Base-by-base conservation (phyloP, 92 coral and sea anemone genomes). In the Paragorgia papillata region DNA sequence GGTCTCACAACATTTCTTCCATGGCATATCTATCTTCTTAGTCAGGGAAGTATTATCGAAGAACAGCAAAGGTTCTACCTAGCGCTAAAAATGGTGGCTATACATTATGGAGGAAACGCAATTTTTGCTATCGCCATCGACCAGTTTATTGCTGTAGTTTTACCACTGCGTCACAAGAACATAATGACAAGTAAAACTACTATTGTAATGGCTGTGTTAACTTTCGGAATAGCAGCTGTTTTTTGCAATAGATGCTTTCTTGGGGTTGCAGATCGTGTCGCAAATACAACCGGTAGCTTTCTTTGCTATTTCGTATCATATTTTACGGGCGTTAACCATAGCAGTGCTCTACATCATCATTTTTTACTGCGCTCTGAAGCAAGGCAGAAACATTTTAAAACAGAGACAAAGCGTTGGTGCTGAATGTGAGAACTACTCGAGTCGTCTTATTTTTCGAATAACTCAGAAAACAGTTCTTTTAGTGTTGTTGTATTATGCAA, bases 401-500 rank as follows among this genome's bases (percentile, higher is more conserved):
- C 53, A 57, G 75, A 54, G 59, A 40, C 34, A 29, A 24, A 57
- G 14, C 17, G 13, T 27, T 0, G 25, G 50, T 26, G 29, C 35
- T 17, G 58, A 28, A 44, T 14, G 58, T 21, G 75, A 68, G 34
- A 29, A 49, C 0, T 26, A 30, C 19, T 57, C 58, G 9, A 14
- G 24, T 33, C 75, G 59, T n/a, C 29, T 68, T 20, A 25, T 25
- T 33, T 20, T 68, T n/a, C 44, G 48, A 20, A 48, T 48, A 20
- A 68, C 75, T 0, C 9, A 20, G 25, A 68, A 68, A 9, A 68
- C 75, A n/a, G 44, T 44, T 29, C 7, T 48, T 27, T 27, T 68
- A 0, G 75, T 68, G 50, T 68, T 58, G 13, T 48, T 68, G 41
- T 68, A 44, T 29, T 68, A 68, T 21, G 40, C 75, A 15, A 68